These are phyloP conservation scores for Monodelphis domestica DNA, from an alignment of 2,797 vertebrate genomes.

Conservation along the genomic window DNA sequence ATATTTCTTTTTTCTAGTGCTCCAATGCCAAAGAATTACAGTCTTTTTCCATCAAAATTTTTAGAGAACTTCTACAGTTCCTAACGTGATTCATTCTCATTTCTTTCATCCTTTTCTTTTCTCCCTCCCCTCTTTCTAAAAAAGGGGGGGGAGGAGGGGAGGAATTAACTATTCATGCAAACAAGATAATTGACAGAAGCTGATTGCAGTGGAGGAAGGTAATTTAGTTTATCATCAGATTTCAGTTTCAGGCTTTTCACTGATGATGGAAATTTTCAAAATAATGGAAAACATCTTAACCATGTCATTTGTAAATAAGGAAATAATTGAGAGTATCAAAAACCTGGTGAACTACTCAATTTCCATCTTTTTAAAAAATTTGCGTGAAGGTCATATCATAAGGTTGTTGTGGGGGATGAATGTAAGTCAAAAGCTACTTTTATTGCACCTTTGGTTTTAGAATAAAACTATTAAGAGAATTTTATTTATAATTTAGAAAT, in stretches of 20 bases:
- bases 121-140: background rate
- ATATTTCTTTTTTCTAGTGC: background rate
- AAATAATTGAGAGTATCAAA: constrained; percentile 50
- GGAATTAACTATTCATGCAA: constrained; percentile 7
- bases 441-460: background rate
- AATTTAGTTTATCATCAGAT: constrained; percentile 26
- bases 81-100: background rate
- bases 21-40: background rate
- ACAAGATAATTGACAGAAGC: constrained; percentile 1
- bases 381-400: constrained; percentile 65
- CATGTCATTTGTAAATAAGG: constrained; percentile 38
- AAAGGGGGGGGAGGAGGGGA: background rate
- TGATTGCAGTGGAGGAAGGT: background rate
- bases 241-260: background rate
- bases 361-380: constrained; percentile 59
- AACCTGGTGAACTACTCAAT: constrained; percentile 36
- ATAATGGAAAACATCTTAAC: constrained; percentile 46
- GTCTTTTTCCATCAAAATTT: background rate
- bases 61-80: background rate
- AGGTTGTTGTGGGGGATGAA: background rate
- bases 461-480: background rate
- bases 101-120: background rate
- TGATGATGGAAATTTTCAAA: constrained; percentile 38
- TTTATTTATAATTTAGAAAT: background rate
- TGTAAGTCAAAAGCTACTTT: background rate